Base-by-base conservation (phyloP, 1,140 invertebrate species). In the Chrysopa pallens region DNA sequence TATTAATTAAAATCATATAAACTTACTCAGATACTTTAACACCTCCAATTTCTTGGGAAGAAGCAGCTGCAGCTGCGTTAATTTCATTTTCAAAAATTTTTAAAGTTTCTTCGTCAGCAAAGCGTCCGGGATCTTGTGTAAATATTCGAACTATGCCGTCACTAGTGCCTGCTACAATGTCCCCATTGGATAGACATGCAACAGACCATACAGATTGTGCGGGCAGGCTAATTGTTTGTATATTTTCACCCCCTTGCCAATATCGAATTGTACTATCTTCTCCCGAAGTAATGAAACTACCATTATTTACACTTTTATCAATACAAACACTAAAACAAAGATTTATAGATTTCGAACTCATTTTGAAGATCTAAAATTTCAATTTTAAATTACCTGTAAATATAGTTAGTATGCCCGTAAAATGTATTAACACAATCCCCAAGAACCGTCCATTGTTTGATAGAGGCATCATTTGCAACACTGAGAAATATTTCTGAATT, bases 131-230 rank as follows among this genome's bases (percentile, higher is more conserved):
- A 54, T 82, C 72, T 46, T 68, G 62, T 0, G 84, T 85, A 55
- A 96, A 95, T 38, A 96, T 73, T 44, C 91, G 70, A 0, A 94
- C 70, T 0, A 82, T 55, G 1, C 85, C 87, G 64, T 96, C 91
- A 62, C 86, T 92, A 47, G 75, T 65, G 7, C 89, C 93, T 46
- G 84, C 77, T n/a, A 85, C 85, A 55, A 98, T 74, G 63, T 97
- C 91, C 8, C 80, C 81, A 66, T 95, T 94, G 4, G 66, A 52
- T 12, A 96, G 58, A 44, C 76, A 72, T 42, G 76, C 70, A 0
- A 94, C 79, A 38, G 76, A 74, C 94, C 94, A 98, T 6, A 96
- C 76, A 14, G 87, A 89, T 41, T 84, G 77, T 1, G 81, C 76
- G 0, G 93, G 91, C 40, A 94, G 66, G 11, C 68, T 55, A 23